phyloP scores from a whole-genome alignment of 2,113 vertebrate genomes.

The Neolamprologus variostigma region DNA sequence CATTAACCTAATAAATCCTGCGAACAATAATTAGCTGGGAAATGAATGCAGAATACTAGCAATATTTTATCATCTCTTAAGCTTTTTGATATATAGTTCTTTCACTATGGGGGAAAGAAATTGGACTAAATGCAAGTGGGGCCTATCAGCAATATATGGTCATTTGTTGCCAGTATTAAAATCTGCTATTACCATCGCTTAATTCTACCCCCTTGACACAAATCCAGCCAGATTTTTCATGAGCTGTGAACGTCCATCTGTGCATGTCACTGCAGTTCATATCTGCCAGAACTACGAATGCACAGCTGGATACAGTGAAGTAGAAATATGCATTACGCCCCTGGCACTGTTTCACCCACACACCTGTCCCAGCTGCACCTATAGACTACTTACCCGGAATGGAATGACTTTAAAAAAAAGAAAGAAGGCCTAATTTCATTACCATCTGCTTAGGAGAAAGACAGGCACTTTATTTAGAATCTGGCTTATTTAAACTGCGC shows the following conservation, averaged over 20 bases:
- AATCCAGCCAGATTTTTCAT: constrained; percentile 14
- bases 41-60: background rate
- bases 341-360: constrained; percentile 13
- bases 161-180: background rate
- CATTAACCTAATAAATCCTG: background rate
- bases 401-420: background rate
- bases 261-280: background rate
- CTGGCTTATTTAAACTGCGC: background rate
- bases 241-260: background rate
- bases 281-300: constrained; percentile 6
- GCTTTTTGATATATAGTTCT: background rate
- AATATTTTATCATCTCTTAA: background rate
- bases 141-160: background rate
- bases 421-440: constrained; percentile 27
- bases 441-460: constrained; percentile 35
- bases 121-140: background rate
- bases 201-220: background rate
- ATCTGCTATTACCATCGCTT: background rate
- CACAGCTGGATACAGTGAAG: constrained; percentile 46
- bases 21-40: background rate
- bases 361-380: constrained; percentile 45
- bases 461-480: constrained; percentile 23
- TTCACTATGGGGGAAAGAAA: background rate
- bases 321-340: constrained; percentile 7
- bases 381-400: constrained; percentile 1